A percentile compares a stretch with the other conserved stretches of the same genome.
phyloP scores from a whole-genome alignment of 2,113 vertebrate species.

The Bufo bufo region DNA sequence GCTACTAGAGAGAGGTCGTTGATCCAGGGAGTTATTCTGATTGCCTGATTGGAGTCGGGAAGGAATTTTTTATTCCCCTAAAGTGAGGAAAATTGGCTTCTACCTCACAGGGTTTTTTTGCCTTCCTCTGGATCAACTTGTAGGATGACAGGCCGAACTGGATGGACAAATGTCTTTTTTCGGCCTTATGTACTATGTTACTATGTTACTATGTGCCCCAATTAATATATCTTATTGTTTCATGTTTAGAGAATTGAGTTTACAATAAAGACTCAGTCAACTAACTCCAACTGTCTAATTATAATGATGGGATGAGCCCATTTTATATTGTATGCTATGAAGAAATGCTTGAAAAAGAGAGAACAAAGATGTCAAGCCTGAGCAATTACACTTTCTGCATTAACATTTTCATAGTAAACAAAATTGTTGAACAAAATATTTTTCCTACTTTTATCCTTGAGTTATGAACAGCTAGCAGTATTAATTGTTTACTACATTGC shows the following conservation, averaged over 20 bases:
- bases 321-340: neutral
- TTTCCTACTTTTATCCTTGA: constrained; percentile 16
- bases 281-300: neutral
- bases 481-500: neutral
- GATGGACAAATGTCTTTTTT: no score
- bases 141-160: no score
- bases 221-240: neutral
- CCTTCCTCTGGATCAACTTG: no score
- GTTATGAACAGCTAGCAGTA: neutral
- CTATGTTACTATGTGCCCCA: no score
- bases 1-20: no score
- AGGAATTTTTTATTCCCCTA: no score
- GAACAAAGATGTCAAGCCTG: neutral
- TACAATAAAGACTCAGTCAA: neutral
- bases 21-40: no score
- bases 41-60: no score
- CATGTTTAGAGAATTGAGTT: neutral
- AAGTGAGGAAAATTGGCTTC: no score
- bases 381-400: neutral
- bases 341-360: neutral
- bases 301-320: neutral
- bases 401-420: neutral
- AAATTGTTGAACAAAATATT: constrained; percentile 17
- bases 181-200: no score
- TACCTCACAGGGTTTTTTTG: no score